Evolutionary conservation across 2,113 vertebrate species (phyloP).

Genomic region (Symphodus melops): DNA sequence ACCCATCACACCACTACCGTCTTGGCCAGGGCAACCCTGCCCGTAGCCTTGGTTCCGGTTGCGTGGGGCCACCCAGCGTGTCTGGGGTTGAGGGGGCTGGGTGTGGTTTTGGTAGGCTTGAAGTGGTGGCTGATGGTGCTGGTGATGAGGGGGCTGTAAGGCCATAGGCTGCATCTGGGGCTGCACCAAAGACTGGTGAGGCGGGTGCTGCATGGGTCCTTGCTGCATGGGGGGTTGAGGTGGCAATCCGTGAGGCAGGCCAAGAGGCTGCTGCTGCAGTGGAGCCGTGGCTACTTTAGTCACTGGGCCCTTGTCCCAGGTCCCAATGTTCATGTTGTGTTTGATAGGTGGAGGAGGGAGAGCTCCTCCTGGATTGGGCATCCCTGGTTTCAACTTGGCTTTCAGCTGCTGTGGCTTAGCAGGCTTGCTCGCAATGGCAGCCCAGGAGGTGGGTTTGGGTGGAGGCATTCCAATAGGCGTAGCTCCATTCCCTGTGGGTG

Average conservation of each 20-base stretch:
- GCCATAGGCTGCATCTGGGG: slow-evolving; percentile 88
- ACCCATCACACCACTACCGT: slow-evolving; percentile 79
- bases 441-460: slow-evolving; percentile 94
- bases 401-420: slow-evolving; percentile 92
- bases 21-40: slow-evolving; percentile 80
- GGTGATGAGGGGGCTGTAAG: slow-evolving; percentile 84
- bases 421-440: slow-evolving; percentile 95
- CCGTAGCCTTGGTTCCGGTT: slow-evolving; percentile 89
- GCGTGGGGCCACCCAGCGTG: slow-evolving; percentile 93
- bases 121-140: slow-evolving; percentile 83
- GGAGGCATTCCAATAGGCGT: slow-evolving; percentile 89
- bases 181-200: slow-evolving; percentile 86
- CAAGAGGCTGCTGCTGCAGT: slow-evolving; percentile 75
- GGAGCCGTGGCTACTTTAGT: slow-evolving; percentile 82
- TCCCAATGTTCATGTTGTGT: slow-evolving; percentile 98
- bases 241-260: slow-evolving; percentile 70
- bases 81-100: slow-evolving; percentile 86
- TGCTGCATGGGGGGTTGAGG: slow-evolving; percentile 75
- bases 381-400: slow-evolving; percentile 90
- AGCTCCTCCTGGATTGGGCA: slow-evolving; percentile 83
- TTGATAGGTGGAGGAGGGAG: slow-evolving; percentile 94
- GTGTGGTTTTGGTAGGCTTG: slow-evolving; percentile 89
- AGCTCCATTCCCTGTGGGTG: slow-evolving; percentile 87
- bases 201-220: slow-evolving; percentile 75
- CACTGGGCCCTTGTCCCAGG: slow-evolving; percentile 94